Evolutionary conservation across 2,113 vertebrate genomes (phyloP), one percentile per base, ranked within the genome.

Genomic region (Anolis carolinensis): DNA sequence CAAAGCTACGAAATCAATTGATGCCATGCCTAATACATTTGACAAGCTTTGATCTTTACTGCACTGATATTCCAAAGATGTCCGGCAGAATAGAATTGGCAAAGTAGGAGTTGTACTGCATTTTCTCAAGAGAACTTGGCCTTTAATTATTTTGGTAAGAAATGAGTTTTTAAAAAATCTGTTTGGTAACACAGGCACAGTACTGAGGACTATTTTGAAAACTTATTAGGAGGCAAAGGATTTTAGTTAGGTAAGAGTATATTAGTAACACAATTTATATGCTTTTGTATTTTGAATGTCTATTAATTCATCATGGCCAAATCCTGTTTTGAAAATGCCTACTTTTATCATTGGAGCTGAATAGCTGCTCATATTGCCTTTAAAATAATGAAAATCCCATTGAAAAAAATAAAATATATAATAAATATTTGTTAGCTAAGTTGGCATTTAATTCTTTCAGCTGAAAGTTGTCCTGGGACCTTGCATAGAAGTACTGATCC

Each of bases 391-490:
- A 52, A 25, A 59, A 73, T 73, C 21, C 62, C 55, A 20, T 63
- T 30, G 27, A 86, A 65, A 14, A 50, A 36, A 63, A 50, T 39
- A 13, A 62, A 74, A 44, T 39, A 44, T 39, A 62, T 65, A 23
- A 65, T 65, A 27, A 25, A 27, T 25, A 9, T 25, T 25, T 65
- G 7, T 65, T 27, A 25, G 23, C 63, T 65, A 27, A 65, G 7
- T 65, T 65, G 25, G 18, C 75, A n/a, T 95, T 63, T 92, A 87
- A 63, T 93, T 90, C 65, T 89, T 95, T 91, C 90, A 99, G 98
- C 18, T 99, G 93, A 99, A 99, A 95, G 98, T 99, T 93, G 95
- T 96, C 67, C 94, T 99, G 94, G 98, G 98, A 94, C 98, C 99
- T 59, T 99, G 98, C 87, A 96, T 99, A 80, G 99, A 99, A 92